Base-by-base conservation (phyloP, 2,888 invertebrate species). In the Mystacides longicornis region DNA sequence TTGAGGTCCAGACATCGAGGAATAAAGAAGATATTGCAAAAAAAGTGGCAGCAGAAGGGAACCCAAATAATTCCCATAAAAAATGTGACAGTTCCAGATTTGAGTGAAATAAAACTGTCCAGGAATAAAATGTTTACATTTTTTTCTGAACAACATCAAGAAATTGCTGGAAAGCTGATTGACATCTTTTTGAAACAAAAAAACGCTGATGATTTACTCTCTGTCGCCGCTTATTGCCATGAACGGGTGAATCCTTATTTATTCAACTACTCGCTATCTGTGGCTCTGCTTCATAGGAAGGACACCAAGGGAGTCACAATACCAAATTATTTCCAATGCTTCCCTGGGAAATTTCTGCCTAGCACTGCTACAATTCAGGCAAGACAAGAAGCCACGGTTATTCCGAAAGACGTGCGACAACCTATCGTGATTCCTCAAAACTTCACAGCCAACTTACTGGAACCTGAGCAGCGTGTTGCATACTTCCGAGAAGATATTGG, bases 121-220 rank as follows among this genome's bases (percentile, higher is more conserved):
- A 71, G 75, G 1, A 81, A 82, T 54, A 77, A 79, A 0, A 79
- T 81, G 62, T 91, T 92, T 70, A 89, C 89, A 0, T 72, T 88
- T 18, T 91, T 91, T 66, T 76, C 87, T 56, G 83, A 85, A 0
- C 72, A 68, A 20, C 92, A 92, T 67, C 81, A 85, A 45, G 74
- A 75, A 49, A 81, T 88, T 67, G 89, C 91, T 3, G 80, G 80
- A 0, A 76, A 82, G 60, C 78, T 92, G 56, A 85, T 88, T 52
- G 78, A 83, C 51, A 74, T 83, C 19, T 83, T 89, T 54, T 71
- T 89, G 74, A 76, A 87, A 81, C 69, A 74, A 67, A 68, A 31
- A 46, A 75, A 71, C 2, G 67, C 73, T 16, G 78, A 79, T 0
- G 80, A 82, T 42, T 72, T 83, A 37, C 64, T 78, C 42, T 76